Conservation (phyloP, 2,888 invertebrate genomes). For the Netelia virgata region DNA sequence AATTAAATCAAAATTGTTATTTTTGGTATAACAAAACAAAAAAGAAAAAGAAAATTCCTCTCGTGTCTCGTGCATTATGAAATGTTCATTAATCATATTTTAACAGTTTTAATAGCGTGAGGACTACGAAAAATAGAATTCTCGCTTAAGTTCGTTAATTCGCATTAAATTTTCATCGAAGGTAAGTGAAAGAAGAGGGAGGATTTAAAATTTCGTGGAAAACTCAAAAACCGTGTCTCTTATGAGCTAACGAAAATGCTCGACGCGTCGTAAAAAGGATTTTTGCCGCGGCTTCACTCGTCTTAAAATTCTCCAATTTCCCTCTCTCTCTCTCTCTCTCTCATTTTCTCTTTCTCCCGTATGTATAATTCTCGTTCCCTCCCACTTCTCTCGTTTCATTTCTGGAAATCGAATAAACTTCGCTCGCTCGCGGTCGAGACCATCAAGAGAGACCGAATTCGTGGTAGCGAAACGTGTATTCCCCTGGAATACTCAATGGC, state of each 20-base stretch:
- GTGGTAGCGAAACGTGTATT: conserved; percentile 47
- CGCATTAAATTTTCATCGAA: conserved; percentile 19
- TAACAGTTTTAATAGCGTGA: neutral
- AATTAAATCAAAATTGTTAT: too few relatives aligned
- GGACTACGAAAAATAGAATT: neutral
- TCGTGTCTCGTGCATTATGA: too few relatives aligned
- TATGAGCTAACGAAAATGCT: conserved; percentile 48
- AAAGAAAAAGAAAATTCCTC: too few relatives aligned
- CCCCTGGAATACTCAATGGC: conserved; percentile 58
- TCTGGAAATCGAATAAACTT: conserved; percentile 71
- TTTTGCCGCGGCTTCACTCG: conserved; percentile 37
- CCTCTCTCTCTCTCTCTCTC: neutral
- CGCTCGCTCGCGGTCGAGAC: conserved; percentile 6
- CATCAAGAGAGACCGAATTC: conserved; percentile 31
- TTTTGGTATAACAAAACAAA: too few relatives aligned
- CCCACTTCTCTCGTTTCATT: conserved; percentile 56
- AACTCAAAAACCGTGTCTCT: conserved; percentile 42
- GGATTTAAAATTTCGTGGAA: conserved; percentile 45
- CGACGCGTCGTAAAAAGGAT: conserved; percentile 44
- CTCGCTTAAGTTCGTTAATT: neutral
- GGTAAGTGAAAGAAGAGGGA: neutral
- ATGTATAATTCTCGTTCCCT: neutral
- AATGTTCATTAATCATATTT: neutral
- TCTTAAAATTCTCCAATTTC: conserved; percentile 36
- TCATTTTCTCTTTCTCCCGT: conserved; percentile 1